Percentiles rank a stretch among this genome's conserved stretches.
These are phyloP conservation scores for Nestor notabilis DNA, from an alignment of 2,113 vertebrate genomes.

Conservation along the genomic window DNA sequence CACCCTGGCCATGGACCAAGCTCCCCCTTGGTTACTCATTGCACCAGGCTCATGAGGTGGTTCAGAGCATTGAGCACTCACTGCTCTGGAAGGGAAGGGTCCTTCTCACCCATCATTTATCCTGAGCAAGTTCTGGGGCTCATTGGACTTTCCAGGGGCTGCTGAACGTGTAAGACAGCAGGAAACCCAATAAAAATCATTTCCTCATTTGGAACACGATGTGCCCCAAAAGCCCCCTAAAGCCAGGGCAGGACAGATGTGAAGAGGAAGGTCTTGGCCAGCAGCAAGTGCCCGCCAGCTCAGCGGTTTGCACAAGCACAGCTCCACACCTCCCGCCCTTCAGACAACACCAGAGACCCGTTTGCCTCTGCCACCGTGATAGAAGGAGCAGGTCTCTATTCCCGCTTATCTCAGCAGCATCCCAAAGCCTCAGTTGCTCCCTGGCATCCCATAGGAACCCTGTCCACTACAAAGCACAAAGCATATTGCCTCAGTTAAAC, in stretches of 20 bases:
- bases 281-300: not conserved
- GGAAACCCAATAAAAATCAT: slow-evolving; percentile 21
- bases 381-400: not conserved
- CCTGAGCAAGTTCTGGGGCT: not conserved
- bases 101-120: not conserved
- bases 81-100: not conserved
- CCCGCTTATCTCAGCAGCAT: not conserved
- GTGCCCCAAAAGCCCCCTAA: slow-evolving; percentile 9
- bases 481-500: not conserved
- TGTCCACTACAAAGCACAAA: not conserved
- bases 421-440: not conserved
- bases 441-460: not conserved
- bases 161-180: not conserved
- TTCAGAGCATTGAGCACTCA: fast-evolving
- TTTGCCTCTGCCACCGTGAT: fast-evolving
- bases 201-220: slow-evolving; percentile 14
- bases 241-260: not conserved
- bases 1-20: not conserved
- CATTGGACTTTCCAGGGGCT: slow-evolving; percentile 21
- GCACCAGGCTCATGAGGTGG: fast-evolving
- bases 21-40: fast-evolving
- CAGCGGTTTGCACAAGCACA: slow-evolving; percentile 17
- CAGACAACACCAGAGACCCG: not conserved
- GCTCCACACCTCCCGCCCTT: not conserved
- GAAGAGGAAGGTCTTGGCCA: slow-evolving; percentile 37